Percentiles rank a stretch among this genome's conserved stretches.
phyloP scores from a whole-genome alignment of 2,113 vertebrate species.

The Laticauda colubrina region DNA sequence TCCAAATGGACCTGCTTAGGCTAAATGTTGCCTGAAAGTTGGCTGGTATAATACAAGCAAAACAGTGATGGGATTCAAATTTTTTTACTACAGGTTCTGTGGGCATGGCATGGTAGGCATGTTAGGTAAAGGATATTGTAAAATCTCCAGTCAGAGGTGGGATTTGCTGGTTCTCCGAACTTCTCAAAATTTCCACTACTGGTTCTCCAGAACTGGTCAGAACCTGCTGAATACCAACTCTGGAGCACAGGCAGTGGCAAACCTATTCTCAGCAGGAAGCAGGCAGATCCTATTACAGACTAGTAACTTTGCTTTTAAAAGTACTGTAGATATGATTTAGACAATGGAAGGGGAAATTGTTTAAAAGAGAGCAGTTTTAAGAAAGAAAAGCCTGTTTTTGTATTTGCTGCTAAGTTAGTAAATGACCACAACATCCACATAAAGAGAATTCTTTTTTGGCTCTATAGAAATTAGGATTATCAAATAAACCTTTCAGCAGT shows the following conservation, averaged over 20 bases:
- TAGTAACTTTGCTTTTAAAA: background rate
- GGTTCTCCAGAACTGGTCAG: no score
- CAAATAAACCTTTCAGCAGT: no score
- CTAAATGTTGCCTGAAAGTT: conserved; percentile 29
- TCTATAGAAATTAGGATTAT: background rate
- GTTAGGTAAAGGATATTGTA: no score
- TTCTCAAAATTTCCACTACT: no score
- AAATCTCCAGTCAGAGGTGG: no score
- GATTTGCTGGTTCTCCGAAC: no score
- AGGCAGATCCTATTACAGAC: background rate
- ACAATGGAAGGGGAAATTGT: background rate
- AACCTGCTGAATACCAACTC: no score
- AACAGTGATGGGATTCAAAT: no score
- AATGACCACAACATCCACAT: background rate
- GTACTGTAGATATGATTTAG: background rate
- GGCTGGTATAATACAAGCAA: background rate
- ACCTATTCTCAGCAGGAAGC: background rate
- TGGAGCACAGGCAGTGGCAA: background rate
- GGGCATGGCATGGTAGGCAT: no score
- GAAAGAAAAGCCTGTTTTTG: background rate
- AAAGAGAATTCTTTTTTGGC: background rate
- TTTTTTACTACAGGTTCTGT: no score
- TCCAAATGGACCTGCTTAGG: conserved; percentile 26
- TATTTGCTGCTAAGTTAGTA: no score
- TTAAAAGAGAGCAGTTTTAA: background rate